These are phyloP conservation scores for Darevskia nairensis DNA, from an alignment of 2,797 vertebrate species.

Conservation along the genomic window DNA sequence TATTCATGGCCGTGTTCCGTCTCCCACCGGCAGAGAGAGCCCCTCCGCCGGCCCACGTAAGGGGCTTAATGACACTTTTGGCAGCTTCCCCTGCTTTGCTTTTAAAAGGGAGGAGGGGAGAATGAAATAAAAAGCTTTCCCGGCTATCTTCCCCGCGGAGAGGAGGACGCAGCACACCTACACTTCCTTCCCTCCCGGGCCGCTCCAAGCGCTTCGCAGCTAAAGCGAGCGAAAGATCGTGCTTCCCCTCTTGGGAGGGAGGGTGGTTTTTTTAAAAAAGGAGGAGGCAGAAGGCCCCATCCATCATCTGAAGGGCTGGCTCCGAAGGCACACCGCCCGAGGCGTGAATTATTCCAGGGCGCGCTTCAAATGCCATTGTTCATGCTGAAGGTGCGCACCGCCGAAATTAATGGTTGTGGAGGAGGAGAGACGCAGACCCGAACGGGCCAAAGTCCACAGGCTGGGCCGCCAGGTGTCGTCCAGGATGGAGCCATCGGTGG, in stretches of 20 bases:
- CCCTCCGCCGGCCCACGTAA: background rate
- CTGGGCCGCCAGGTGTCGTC: background rate
- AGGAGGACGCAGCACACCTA: background rate
- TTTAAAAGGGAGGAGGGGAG: background rate
- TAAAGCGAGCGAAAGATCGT: background rate
- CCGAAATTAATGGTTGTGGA: background rate
- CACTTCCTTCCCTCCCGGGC: background rate
- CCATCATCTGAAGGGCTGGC: background rate
- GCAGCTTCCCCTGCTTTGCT: constrained; percentile 1
- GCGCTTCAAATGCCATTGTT: background rate
- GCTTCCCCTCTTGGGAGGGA: background rate
- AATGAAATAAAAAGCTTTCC: background rate
- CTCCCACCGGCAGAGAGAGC: background rate
- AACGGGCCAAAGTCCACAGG: background rate
- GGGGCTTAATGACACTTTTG: constrained; percentile 37
- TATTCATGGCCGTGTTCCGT: constrained; percentile 3
- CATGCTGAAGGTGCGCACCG: background rate
- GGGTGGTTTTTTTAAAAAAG: background rate
- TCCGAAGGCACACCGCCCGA: background rate
- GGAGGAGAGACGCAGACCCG: background rate
- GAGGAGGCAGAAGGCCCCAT: background rate
- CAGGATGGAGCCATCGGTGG: rapidly evolving
- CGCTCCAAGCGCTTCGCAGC: background rate
- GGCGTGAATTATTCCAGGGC: background rate
- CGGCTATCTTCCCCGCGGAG: background rate